phyloP scores from a whole-genome alignment of 2,113 vertebrate genomes.

The Leptocoma aspasia region DNA sequence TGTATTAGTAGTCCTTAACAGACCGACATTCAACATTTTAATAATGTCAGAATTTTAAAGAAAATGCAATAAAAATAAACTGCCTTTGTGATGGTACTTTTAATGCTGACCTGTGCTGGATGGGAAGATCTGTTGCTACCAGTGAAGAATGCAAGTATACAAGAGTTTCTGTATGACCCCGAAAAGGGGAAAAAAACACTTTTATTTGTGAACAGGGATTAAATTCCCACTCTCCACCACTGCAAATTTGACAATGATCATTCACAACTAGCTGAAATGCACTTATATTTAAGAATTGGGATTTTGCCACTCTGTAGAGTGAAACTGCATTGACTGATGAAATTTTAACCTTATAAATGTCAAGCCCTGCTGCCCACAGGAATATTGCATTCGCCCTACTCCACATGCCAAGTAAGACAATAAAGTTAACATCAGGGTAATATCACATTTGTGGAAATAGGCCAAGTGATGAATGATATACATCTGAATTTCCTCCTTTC shows the following conservation, averaged over 20 bases:
- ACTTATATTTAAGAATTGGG: not conserved
- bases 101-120: not conserved
- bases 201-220: not conserved
- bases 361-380: not conserved
- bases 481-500: not conserved
- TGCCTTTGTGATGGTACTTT: not conserved
- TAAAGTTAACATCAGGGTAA: not conserved
- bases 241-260: not conserved
- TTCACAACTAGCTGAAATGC: not conserved
- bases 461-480: not conserved
- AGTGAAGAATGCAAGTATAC: not conserved
- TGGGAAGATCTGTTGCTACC: not conserved
- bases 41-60: not conserved
- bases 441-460: not conserved
- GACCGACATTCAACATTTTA: not conserved
- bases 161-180: not conserved
- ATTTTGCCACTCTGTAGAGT: not conserved
- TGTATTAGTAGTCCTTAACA: not conserved
- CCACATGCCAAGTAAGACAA: not conserved
- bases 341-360: not conserved
- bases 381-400: not conserved
- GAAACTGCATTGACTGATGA: not conserved
- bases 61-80: not conserved
- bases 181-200: not conserved
- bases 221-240: not conserved